A percentile compares a stretch with the other conserved stretches of the same genome.
Conservation (phyloP, 2,113 vertebrate genomes). For the Muntiacus muntjak region DNA sequence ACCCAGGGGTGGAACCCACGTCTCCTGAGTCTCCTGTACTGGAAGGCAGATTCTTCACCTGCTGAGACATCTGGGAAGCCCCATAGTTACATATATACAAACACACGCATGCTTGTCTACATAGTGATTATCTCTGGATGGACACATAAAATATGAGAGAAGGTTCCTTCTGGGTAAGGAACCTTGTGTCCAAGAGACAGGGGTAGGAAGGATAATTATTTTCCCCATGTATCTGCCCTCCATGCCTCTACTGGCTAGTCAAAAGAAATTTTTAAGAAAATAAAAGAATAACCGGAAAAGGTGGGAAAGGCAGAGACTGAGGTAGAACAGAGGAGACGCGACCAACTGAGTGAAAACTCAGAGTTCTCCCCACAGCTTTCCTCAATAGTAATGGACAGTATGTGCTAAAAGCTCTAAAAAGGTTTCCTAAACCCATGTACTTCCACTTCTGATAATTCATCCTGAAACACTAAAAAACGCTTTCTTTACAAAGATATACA, state of each 20-base stretch:
- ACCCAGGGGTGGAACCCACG: neutral
- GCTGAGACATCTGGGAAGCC: neutral
- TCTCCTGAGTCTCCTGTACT: neutral
- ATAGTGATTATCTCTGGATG: neutral
- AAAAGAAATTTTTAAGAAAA: neutral
- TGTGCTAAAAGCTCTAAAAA: neutral
- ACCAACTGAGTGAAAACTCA: too few species aligned
- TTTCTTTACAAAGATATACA: neutral
- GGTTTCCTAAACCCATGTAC: neutral
- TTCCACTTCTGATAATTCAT: neutral
- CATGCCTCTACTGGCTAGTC: neutral
- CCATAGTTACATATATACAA: neutral
- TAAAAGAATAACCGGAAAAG: neutral
- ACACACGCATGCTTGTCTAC: neutral
- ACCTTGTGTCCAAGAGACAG: neutral
- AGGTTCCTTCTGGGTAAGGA: neutral
- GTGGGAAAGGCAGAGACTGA: neutral
- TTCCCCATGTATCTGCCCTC: neutral
- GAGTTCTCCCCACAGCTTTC: neutral
- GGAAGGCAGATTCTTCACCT: neutral
- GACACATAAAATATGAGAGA: neutral
- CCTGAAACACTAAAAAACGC: neutral
- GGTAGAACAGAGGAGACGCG: neutral
- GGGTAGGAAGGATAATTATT: neutral
- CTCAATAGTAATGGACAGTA: neutral